Evolutionary conservation across 2,113 vertebrate species (phyloP).

Genomic region (Paramormyrops kingsleyae): DNA sequence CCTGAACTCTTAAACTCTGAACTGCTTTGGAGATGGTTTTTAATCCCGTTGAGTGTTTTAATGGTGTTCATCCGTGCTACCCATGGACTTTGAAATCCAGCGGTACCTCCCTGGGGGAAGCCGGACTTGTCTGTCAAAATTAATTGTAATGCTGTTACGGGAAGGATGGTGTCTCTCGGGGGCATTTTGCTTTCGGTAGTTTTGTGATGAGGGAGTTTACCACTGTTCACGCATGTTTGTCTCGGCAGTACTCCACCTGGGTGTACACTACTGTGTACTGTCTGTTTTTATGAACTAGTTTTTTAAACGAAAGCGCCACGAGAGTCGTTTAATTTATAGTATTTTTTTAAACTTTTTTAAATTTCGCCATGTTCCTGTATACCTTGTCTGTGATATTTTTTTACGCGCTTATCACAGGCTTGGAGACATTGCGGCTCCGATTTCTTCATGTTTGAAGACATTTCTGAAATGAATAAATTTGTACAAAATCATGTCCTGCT

Average conservation of each 20-base stretch:
- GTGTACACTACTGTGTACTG: neutral
- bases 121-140: constrained; percentile 59
- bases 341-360: constrained; percentile 89
- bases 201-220: neutral
- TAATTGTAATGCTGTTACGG: constrained; percentile 44
- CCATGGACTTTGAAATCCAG: constrained; percentile 38
- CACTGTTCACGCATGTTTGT: neutral
- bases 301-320: constrained; percentile 46
- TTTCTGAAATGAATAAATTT: constrained; percentile 79
- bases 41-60: constrained; percentile 48
- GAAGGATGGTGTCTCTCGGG: neutral
- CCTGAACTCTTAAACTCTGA: constrained; percentile 59
- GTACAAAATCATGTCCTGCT: constrained; percentile 48
- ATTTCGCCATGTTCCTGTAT: constrained; percentile 52
- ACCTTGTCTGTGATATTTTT: constrained; percentile 65
- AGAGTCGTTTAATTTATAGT: constrained; percentile 63
- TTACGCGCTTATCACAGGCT: constrained; percentile 65
- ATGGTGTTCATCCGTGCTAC: constrained; percentile 44
- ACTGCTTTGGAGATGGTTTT: constrained; percentile 43
- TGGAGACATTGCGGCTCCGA: constrained; percentile 64
- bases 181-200: neutral
- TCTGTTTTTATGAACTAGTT: constrained; percentile 56
- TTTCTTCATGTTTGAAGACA: constrained; percentile 72
- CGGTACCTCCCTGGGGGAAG: constrained; percentile 40
- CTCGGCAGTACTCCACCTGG: neutral